Base-by-base conservation (phyloP, 1,140 invertebrate genomes). In the Drosophila lacteicornis region DNA sequence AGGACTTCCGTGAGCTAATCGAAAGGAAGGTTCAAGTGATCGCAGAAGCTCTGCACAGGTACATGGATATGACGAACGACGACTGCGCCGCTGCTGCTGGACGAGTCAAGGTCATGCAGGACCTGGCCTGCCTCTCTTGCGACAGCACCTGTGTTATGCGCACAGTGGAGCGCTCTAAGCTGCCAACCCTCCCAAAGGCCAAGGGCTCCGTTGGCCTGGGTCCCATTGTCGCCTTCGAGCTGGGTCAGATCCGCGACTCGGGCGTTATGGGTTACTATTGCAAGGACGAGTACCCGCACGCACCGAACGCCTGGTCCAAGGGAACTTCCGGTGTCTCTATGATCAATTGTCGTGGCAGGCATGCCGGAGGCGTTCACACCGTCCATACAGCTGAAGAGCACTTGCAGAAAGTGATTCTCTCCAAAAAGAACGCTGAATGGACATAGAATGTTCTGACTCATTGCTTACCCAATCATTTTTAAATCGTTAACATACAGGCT, bases 301-400 rank as follows among this genome's bases (percentile, higher is more conserved):
- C 76, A 0, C 45, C 68, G 0, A 77, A 77, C 19, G 84, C 88
- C 45, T 91, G 85, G 84, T 69, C 61, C 3, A 75, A 91, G 19
- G 75, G 65, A 8, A 12, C 51, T 6, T n/a, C 36, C 9, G 33
- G 38, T 0, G 22, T 75, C 2, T 65, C 76, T 1, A 79, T 93
- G 47, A 94, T 94, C 66, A 94, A 96, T 74, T 91, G 95, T 7
- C 95, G 95, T 60, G 95, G 95, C 71, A 94, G 96, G 3, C 96
- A 96, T 83, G 96, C 95, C 56, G 96, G 96, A 19, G 96, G 96
- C 17, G 95, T 95, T 65, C 96, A 97, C 87, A 96, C 96, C 4
- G 91, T 94, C 2, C 95, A 95, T 30, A 96, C 95, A 15, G 94
- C 95, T 6, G 94, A 94, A 46, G 96, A 96, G 77, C 94, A 95